A percentile compares a stretch with the other conserved stretches of the same genome.
phyloP scores from a whole-genome alignment of 2,888 invertebrate genomes.

The Watsonalla binaria region DNA sequence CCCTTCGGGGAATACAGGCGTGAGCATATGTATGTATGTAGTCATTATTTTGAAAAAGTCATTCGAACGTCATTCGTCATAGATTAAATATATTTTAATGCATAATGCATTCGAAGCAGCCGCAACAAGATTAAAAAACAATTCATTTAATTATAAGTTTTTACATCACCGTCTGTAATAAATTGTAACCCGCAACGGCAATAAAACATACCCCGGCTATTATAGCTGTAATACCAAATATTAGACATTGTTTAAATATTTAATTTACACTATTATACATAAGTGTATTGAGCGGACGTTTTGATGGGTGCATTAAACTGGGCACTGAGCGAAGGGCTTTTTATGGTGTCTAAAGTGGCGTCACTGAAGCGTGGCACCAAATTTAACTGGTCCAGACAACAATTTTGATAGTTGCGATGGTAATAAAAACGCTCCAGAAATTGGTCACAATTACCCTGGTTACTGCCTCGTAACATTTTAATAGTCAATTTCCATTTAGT shows the following conservation, averaged over 20 bases:
- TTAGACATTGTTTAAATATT: background rate
- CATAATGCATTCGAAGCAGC: no score
- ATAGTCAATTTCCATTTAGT: slow-evolving; percentile 59
- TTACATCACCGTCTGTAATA: no score
- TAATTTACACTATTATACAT: background rate
- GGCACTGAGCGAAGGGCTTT: slow-evolving; percentile 22
- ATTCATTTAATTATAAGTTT: no score
- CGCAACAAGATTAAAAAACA: no score
- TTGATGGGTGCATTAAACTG: slow-evolving; percentile 5
- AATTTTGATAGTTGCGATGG: slow-evolving; percentile 64
- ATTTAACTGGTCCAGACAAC: slow-evolving; percentile 52
- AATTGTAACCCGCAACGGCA: no score
- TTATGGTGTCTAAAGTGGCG: slow-evolving; percentile 26
- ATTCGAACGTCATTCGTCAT: no score
- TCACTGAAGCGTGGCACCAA: slow-evolving; percentile 40
- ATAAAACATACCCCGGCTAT: no score
- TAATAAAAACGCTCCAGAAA: slow-evolving; percentile 69
- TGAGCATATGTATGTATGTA: no score
- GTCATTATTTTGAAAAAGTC: no score
- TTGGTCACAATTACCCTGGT: slow-evolving; percentile 71
- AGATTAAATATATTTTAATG: no score
- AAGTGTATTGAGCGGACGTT: background rate
- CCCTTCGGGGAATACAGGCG: no score
- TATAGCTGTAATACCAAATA: background rate
- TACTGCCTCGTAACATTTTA: slow-evolving; percentile 71